Base-by-base conservation (phyloP, 2,113 vertebrate species). In the Amblyornis subalaris region DNA sequence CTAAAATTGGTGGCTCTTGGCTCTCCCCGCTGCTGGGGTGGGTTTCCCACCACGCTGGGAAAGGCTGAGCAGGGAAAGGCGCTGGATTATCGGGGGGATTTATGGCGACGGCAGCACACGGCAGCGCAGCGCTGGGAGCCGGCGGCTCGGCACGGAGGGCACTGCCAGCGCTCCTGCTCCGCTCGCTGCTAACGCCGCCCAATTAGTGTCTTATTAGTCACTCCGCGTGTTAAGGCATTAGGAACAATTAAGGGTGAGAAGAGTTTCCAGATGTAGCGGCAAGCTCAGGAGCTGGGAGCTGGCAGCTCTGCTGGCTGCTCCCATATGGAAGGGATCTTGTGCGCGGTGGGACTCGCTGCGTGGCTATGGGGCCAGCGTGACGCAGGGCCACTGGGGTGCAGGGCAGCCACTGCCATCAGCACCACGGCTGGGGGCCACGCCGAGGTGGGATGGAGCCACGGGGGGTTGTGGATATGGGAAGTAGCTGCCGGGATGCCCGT, bases 161-260 rank as follows among this genome's bases (percentile, higher is more conserved):
- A 19, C 89, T 29, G 74, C 89, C 77, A 19, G 81, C 33, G 40
- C 66, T 71, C 85, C 71, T 23, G 7, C 85, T 84, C 90, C 3
- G 22, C 26, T 94, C 21, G 2, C 26, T 65, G 62, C 92, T 54
- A 45, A 92, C 79, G 73, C 90, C 12, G 67, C 83, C 96, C 96
- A 96, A 96, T 98, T 97, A 98, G 94, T 92, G 95, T 94, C 91
- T 87, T 94, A 94, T 97, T 96, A 96, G 97, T 93, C 89, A 88
- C 90, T 95, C 78, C 8, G 66, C 28, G 85, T 96, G 96, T 96
- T 96, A 96, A 94, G 87, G 96, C 96, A 97, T 97, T 97, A 97
- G 81, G 91, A 90, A 93, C 97, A 96, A 97, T 98, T 97, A 97
- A 85, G 97, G 92, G 94, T 87, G 96, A 96, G 96, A 97, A 96